Percentiles rank a stretch among this genome's conserved stretches.
These are phyloP conservation scores for Rhinella marina DNA, from an alignment of 2,797 vertebrate species.

Conservation along the genomic window DNA sequence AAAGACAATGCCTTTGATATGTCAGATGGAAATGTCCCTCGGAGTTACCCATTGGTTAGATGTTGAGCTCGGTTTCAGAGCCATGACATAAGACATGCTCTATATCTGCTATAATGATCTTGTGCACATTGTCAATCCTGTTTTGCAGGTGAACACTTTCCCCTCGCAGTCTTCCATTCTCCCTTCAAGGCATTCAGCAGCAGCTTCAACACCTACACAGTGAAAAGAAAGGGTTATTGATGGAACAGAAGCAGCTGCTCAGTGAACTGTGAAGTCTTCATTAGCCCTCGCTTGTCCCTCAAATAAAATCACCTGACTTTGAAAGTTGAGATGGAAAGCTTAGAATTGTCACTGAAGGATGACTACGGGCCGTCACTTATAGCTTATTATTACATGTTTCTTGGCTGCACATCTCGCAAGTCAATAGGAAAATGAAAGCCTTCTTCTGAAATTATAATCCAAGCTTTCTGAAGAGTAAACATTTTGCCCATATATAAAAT, in stretches of 20 bases:
- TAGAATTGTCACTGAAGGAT: slow-evolving; percentile 7
- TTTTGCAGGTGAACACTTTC: slow-evolving; percentile 8
- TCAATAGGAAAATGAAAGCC: background rate
- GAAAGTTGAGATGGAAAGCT: slow-evolving; percentile 36
- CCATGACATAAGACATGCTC: background rate
- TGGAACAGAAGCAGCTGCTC: slow-evolving; percentile 19
- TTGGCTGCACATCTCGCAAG: background rate
- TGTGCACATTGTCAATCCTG: slow-evolving; percentile 26
- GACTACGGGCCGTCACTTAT: background rate
- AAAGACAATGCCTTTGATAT: background rate
- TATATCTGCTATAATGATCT: slow-evolving; percentile 24
- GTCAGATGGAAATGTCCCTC: background rate
- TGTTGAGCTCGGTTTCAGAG: background rate
- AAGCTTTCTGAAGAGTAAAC: background rate
- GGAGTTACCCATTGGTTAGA: background rate
- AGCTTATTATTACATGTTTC: background rate
- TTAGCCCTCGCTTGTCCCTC: slow-evolving; percentile 34
- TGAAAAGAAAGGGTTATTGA: slow-evolving; percentile 26
- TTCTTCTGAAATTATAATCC: background rate
- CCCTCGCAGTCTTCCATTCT: slow-evolving; percentile 24
- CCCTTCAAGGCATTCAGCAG: slow-evolving; percentile 16
- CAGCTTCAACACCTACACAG: slow-evolving; percentile 42
- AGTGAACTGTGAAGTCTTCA: slow-evolving; percentile 48
- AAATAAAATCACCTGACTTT: slow-evolving; percentile 36
- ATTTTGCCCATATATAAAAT: background rate